Conservation (phyloP, 30 jellyfish, hydroid and myxozoan genomes). For the Chironex yamaguchii region DNA sequence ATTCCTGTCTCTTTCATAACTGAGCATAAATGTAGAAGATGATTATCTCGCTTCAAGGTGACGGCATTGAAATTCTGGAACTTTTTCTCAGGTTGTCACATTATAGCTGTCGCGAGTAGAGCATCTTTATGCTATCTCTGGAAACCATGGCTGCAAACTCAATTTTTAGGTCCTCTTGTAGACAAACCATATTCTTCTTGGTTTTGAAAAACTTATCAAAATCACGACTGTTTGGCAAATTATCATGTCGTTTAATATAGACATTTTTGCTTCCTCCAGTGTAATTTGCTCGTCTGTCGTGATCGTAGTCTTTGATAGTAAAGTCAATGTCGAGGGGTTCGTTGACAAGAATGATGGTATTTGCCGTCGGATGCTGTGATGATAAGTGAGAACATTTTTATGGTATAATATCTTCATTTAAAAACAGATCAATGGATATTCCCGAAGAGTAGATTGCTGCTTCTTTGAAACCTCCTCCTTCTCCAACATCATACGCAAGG, state of each 20-base stretch:
- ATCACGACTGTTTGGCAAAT: slow-evolving; percentile 26
- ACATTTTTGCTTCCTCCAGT: slow-evolving; percentile 38
- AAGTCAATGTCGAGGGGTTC: slow-evolving; percentile 38
- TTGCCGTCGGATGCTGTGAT: slow-evolving; percentile 16
- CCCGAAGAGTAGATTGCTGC: slow-evolving; percentile 45
- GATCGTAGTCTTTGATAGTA: slow-evolving; percentile 24
- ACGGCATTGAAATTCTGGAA: slow-evolving; percentile 41
- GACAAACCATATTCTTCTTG: slow-evolving; percentile 44
- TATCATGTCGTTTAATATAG: slow-evolving; percentile 1
- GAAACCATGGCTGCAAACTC: slow-evolving; percentile 45
- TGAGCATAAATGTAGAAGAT: slow-evolving; percentile 22
- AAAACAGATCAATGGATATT: slow-evolving; percentile 11
- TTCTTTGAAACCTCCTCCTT: slow-evolving; percentile 31
- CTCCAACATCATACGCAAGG: slow-evolving; percentile 16
- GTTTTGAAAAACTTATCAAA: slow-evolving; percentile 11
- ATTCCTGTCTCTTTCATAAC: slow-evolving; percentile 24
- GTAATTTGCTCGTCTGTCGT: slow-evolving; percentile 33
- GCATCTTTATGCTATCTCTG: background rate
- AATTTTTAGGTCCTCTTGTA: slow-evolving; percentile 22
- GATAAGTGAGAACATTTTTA: slow-evolving; percentile 3
- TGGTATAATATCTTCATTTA: slow-evolving; percentile 33
- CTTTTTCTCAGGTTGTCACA: background rate
- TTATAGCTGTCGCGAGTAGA: slow-evolving; percentile 21
- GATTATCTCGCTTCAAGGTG: slow-evolving; percentile 44
- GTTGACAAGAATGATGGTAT: slow-evolving; percentile 47